Percentiles rank a stretch among this genome's conserved stretches.
phyloP scores from a whole-genome alignment of 53 echinoderm and acorn worm genomes.

The Holothuria leucospilota region DNA sequence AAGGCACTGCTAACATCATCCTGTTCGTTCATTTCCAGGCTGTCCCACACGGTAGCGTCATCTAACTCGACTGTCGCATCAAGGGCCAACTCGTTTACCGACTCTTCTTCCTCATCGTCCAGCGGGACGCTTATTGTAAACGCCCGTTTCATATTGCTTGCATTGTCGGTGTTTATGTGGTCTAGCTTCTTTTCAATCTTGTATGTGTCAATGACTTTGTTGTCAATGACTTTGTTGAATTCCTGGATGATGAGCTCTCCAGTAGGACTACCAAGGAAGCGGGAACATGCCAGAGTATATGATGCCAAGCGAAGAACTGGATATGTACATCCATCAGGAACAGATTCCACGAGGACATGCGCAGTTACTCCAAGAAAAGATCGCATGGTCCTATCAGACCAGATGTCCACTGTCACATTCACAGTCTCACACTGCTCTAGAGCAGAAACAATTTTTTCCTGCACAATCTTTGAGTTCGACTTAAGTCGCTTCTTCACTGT shows the following conservation, averaged over 20 bases:
- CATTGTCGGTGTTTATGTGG: neutral
- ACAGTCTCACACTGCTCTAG: slow-evolving; percentile 24
- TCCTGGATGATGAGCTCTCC: slow-evolving; percentile 5
- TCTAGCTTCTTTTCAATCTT: neutral
- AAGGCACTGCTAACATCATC: neutral
- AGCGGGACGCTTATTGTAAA: neutral
- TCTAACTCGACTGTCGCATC: slow-evolving; percentile 22
- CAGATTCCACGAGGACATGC: neutral
- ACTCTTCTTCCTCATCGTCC: too few relatives aligned
- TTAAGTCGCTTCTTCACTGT: neutral
- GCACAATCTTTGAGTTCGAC: neutral
- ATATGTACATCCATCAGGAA: neutral
- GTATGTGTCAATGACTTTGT: neutral
- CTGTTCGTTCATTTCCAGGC: neutral
- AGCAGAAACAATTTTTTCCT: neutral
- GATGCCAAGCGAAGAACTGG: neutral
- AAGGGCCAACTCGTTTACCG: too few relatives aligned
- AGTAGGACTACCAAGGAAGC: slow-evolving; percentile 39
- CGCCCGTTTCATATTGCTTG: slow-evolving; percentile 7
- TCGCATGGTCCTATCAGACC: slow-evolving; percentile 59
- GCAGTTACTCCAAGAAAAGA: slow-evolving; percentile 58
- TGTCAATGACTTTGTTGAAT: slow-evolving; percentile 44
- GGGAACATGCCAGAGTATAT: slow-evolving; percentile 17
- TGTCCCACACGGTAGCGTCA: neutral
- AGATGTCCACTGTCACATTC: slow-evolving; percentile 58